Percentiles rank a stretch among this genome's conserved stretches.
Conservation (phyloP, 2,113 vertebrate species). For the Dromiciops gliroides region DNA sequence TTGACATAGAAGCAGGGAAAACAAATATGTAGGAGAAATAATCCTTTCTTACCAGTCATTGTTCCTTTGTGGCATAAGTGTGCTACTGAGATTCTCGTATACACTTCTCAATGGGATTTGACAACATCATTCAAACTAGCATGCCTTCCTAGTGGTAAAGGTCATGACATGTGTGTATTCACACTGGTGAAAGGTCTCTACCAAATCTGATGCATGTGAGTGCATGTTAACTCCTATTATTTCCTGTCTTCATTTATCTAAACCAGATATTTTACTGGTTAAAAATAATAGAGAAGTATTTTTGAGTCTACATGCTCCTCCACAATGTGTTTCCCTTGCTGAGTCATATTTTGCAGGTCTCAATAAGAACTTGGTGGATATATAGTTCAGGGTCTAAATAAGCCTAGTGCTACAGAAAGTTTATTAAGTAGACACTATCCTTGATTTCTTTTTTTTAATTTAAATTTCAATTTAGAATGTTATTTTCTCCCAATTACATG, state of each 20-base stretch:
- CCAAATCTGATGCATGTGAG: not conserved
- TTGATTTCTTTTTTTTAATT: no score
- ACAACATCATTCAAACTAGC: not conserved
- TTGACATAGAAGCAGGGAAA: not conserved
- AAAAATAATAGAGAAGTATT: not conserved
- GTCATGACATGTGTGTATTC: not conserved
- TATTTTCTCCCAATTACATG: no score
- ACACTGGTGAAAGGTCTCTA: not conserved
- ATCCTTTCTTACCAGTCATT: not conserved
- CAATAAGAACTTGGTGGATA: not conserved
- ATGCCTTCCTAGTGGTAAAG: not conserved
- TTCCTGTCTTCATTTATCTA: not conserved
- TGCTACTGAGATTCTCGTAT: not conserved
- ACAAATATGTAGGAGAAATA: not conserved
- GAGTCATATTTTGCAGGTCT: not conserved
- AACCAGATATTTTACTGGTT: not conserved
- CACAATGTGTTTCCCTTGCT: not conserved
- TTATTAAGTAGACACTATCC: not conserved
- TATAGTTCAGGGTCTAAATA: not conserved
- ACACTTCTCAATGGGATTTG: not conserved
- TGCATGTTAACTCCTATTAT: not conserved
- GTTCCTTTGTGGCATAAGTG: not conserved
- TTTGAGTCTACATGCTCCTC: not conserved
- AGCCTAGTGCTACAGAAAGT: not conserved
- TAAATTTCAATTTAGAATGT: no score